These are phyloP conservation scores for Zootoca vivipara DNA, from an alignment of 2,113 vertebrate genomes.

Conservation along the genomic window DNA sequence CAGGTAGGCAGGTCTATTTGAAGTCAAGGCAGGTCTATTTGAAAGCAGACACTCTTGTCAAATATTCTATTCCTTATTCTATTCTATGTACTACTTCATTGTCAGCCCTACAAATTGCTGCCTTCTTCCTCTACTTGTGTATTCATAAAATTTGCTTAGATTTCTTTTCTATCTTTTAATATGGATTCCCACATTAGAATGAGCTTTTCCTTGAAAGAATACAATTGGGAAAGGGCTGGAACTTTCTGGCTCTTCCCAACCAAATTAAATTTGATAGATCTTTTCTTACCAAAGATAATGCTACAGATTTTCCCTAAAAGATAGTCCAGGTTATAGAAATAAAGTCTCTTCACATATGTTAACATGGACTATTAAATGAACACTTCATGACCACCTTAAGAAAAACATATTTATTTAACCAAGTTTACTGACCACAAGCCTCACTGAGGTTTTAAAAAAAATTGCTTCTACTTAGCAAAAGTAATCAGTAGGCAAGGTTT, in stretches of 20 bases:
- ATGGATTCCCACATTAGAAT: not conserved
- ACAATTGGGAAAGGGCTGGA: not conserved
- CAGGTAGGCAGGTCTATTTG: too few species aligned
- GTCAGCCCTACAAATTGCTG: not conserved
- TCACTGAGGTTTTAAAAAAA: conserved; percentile 25
- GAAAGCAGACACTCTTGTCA: too few species aligned
- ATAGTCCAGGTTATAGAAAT: not conserved
- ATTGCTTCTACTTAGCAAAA: not conserved
- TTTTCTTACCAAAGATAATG: not conserved
- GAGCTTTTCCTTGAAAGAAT: not conserved
- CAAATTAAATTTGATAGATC: not conserved
- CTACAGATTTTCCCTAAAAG: not conserved
- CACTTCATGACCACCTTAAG: not conserved
- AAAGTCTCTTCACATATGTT: not conserved
- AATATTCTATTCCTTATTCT: too few species aligned
- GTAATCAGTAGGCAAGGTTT: too few species aligned
- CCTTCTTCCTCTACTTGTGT: not conserved
- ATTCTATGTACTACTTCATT: not conserved
- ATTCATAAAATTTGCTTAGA: not conserved
- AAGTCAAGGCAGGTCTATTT: too few species aligned
- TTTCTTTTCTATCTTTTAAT: not conserved
- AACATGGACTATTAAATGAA: conserved; percentile 3
- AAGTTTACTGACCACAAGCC: conserved; percentile 18
- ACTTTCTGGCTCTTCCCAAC: not conserved
- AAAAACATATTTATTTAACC: conserved; percentile 26